Percentiles rank a stretch among this genome's conserved stretches.
Evolutionary conservation across 1,140 invertebrate genomes (phyloP).

Genomic region (Condylostylus longicornis): DNA sequence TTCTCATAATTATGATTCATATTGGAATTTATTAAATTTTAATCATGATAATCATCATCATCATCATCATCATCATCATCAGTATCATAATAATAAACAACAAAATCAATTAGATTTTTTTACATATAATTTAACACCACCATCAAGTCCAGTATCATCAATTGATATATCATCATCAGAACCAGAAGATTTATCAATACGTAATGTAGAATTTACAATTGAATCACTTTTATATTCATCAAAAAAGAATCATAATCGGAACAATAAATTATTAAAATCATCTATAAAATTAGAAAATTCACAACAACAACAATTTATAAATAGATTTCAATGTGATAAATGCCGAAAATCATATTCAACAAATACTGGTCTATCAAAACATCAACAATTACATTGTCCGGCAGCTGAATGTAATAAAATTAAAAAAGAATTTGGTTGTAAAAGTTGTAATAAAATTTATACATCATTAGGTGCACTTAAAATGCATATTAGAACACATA

Average conservation of each 20-base stretch:
- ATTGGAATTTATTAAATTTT: too few species aligned
- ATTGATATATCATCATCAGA: too few species aligned
- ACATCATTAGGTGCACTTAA: conserved; percentile 42
- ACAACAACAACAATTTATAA: conserved; percentile 24
- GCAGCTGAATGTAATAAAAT: conserved; percentile 38
- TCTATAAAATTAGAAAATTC: neutral
- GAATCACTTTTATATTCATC: conserved; percentile 2
- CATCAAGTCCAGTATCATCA: too few species aligned
- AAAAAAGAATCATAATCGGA: too few species aligned
- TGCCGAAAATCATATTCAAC: conserved; percentile 94
- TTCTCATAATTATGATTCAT: too few species aligned
- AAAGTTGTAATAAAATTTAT: conserved; percentile 38
- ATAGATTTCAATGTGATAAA: conserved; percentile 76
- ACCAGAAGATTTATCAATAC: conserved; percentile 28
- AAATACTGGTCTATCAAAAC: conserved; percentile 84
- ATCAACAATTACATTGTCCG: conserved; percentile 88
- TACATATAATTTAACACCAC: too few species aligned
- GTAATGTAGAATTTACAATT: too few species aligned
- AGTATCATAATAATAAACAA: too few species aligned
- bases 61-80: too few species aligned
- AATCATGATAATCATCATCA: too few species aligned
- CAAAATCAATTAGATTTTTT: too few species aligned
- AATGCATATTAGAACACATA: conserved; percentile 61
- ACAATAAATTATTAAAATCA: neutral
- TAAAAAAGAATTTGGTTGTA: conserved; percentile 35